phyloP scores from a whole-genome alignment of 2,113 vertebrate genomes.

The Martes martes region DNA sequence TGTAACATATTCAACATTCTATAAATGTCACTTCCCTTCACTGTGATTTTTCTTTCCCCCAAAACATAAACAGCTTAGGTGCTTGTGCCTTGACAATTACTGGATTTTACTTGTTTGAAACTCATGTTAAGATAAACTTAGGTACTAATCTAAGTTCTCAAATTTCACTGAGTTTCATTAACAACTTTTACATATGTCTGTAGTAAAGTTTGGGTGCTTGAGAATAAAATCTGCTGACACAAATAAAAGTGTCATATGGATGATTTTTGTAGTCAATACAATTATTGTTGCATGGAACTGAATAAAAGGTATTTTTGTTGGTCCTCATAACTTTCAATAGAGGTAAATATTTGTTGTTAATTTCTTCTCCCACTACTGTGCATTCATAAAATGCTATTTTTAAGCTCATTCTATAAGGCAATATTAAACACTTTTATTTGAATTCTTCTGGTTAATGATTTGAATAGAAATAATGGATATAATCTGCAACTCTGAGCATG shows the following conservation, averaged over 20 bases:
- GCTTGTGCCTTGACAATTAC: neutral
- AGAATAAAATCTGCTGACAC: neutral
- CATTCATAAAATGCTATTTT: neutral
- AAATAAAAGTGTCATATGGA: neutral
- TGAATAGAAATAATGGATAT: neutral
- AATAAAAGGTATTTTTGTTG: neutral
- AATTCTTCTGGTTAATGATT: neutral
- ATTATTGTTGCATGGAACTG: neutral
- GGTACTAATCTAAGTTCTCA: neutral
- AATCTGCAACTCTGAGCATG: neutral
- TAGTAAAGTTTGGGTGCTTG: neutral
- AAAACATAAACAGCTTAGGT: neutral
- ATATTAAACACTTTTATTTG: neutral
- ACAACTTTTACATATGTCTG: neutral
- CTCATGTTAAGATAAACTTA: neutral
- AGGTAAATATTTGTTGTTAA: neutral
- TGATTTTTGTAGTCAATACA: neutral
- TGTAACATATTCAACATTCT: neutral
- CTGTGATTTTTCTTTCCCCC: neutral
- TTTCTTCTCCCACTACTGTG: neutral
- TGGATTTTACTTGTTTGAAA: neutral
- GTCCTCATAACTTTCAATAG: neutral
- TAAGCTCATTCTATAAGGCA: neutral
- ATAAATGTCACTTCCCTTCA: neutral
- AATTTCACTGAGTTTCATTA: neutral